These are phyloP conservation scores for Trichonephila clavata DNA, from an alignment of 1,140 invertebrate species.

Conservation along the genomic window DNA sequence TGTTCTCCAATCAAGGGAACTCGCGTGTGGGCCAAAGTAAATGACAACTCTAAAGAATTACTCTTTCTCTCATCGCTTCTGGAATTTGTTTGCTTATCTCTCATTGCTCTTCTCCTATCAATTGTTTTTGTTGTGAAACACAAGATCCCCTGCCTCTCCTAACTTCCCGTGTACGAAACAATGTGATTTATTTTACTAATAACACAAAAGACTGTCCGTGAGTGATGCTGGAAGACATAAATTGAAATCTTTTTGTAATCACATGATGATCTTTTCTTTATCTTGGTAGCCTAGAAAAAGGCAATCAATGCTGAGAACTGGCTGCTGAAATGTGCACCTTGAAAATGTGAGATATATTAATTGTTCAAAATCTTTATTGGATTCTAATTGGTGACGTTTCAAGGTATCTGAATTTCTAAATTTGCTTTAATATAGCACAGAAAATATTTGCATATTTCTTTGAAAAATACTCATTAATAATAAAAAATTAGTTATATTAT, in stretches of 20 bases:
- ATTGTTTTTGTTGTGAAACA: conserved; percentile 47
- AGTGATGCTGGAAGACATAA: background rate
- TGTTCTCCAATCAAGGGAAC: conserved; percentile 7
- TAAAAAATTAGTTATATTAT: too few species aligned
- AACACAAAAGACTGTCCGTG: background rate
- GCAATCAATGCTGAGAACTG: background rate
- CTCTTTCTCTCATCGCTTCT: background rate
- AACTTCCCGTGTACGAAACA: background rate
- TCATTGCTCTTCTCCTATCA: conserved; percentile 17
- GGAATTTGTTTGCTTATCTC: conserved; percentile 31
- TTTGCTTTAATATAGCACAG: too few species aligned
- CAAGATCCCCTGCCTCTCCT: background rate
- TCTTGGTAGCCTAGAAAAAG: background rate
- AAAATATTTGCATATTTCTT: too few species aligned
- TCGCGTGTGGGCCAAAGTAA: conserved; percentile 6
- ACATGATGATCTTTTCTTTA: background rate
- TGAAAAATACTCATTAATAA: too few species aligned
- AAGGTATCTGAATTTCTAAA: too few species aligned
- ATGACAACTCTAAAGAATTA: conserved; percentile 56
- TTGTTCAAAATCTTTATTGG: too few species aligned
- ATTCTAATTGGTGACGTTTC: too few species aligned
- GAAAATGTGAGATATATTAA: too few species aligned
- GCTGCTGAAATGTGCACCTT: too few species aligned
- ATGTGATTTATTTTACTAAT: background rate
- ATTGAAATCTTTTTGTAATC: background rate